Evolutionary conservation across 2,888 invertebrate genomes (phyloP).

Genomic region (Brachyopa scutellaris): DNA sequence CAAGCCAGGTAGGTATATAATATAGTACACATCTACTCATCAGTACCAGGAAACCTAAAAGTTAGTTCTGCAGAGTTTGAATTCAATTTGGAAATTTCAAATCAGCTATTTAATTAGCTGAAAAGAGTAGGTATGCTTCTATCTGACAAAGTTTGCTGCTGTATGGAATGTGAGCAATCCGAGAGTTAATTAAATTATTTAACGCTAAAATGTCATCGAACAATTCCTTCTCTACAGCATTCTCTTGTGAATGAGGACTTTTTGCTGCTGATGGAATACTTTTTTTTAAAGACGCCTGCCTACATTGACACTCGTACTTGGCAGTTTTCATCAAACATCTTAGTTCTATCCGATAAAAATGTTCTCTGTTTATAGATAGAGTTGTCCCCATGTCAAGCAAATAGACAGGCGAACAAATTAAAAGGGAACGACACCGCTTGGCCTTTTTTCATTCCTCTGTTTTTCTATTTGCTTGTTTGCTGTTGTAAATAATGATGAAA

Average conservation of each 20-base stretch:
- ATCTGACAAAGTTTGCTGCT: conserved; percentile 56
- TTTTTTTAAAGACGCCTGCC: conserved; percentile 22
- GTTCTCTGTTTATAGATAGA: neutral
- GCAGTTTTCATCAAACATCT: conserved; percentile 18
- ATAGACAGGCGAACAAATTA: neutral
- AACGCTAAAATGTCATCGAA: conserved; percentile 60
- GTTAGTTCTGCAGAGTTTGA: conserved; percentile 62
- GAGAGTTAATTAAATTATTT: conserved; percentile 67
- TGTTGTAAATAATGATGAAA: neutral
- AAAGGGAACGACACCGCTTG: neutral
- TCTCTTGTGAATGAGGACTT: neutral
- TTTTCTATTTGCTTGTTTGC: too few relatives aligned
- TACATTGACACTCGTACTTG: too few relatives aligned
- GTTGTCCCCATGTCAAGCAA: neutral
- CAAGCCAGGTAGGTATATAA: neutral
- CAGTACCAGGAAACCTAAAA: conserved; percentile 35
- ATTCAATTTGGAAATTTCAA: conserved; percentile 69
- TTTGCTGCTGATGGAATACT: neutral
- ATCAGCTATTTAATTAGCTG: conserved; percentile 68
- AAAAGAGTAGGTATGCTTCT: conserved; percentile 59
- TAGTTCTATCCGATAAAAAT: conserved; percentile 27
- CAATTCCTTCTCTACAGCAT: conserved; percentile 22
- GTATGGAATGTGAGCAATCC: conserved; percentile 62
- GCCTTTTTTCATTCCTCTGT: neutral
- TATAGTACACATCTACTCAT: neutral